These are phyloP conservation scores for Microcebus tavaratra DNA, from an alignment of 2,113 vertebrate species.

Conservation along the genomic window DNA sequence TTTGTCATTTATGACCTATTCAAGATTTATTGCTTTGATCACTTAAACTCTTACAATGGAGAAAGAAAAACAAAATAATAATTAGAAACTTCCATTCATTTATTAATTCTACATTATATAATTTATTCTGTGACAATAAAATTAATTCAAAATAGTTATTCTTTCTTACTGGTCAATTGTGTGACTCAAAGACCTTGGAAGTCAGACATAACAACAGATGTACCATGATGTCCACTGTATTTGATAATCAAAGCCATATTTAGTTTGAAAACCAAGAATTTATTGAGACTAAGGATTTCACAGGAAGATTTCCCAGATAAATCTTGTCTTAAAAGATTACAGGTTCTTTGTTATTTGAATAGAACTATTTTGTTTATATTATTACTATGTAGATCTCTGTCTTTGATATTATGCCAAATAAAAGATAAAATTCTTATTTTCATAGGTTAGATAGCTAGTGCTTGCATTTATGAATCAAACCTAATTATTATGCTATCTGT, in stretches of 20 bases:
- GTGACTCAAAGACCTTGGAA: neutral
- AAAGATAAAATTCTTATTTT: conserved; percentile 17
- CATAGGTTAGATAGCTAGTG: neutral
- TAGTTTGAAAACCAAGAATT: neutral
- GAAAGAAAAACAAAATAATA: neutral
- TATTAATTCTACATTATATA: neutral
- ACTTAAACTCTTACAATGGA: neutral
- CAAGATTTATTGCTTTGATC: neutral
- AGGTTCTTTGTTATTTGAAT: conserved; percentile 1
- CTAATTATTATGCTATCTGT: neutral
- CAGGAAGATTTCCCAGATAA: neutral
- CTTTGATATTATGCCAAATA: neutral
- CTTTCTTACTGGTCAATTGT: neutral
- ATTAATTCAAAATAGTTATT: neutral
- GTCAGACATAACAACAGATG: neutral
- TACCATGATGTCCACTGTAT: neutral
- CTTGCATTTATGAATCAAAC: neutral
- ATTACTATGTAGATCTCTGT: neutral
- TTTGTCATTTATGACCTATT: neutral
- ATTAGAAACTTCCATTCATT: neutral
- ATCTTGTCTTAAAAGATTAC: neutral
- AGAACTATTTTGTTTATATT: neutral
- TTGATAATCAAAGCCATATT: neutral
- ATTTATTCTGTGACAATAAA: neutral
- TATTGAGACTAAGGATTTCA: neutral